Percentiles rank a stretch among this genome's conserved stretches.
Evolutionary conservation across 2,797 vertebrate genomes (phyloP).

Genomic region (Gallirallus australis): DNA sequence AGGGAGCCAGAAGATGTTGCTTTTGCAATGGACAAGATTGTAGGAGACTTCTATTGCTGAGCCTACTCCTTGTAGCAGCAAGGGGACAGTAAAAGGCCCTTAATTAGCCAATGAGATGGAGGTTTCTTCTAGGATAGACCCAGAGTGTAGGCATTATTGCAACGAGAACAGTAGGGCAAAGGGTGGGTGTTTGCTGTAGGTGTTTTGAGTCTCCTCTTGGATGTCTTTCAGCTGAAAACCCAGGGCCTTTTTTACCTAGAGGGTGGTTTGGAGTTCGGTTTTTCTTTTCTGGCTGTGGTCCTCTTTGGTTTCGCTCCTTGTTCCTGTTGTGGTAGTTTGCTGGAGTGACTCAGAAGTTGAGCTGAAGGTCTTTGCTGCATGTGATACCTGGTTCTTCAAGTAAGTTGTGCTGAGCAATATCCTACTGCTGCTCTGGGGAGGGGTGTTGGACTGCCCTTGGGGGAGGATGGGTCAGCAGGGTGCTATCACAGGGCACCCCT

Average conservation of each 20-base stretch:
- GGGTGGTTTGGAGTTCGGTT: not conserved
- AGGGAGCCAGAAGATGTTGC: not conserved
- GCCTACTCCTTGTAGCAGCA: not conserved
- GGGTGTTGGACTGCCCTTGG: not conserved
- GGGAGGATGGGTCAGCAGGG: not conserved
- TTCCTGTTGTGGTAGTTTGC: not conserved
- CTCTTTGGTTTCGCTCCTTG: not conserved
- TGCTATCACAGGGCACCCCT: not conserved
- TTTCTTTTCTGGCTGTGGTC: not conserved
- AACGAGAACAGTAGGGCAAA: not conserved
- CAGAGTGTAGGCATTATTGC: not conserved
- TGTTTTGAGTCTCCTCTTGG: not conserved
- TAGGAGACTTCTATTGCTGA: not conserved
- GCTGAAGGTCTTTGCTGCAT: not conserved
- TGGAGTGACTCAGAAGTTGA: not conserved
- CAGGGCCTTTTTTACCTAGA: not conserved
- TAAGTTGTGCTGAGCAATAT: not conserved
- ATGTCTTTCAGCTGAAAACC: not conserved
- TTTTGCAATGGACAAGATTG: fast-evolving
- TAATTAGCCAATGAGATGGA: not conserved
- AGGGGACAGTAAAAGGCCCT: not conserved
- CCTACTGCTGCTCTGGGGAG: not conserved
- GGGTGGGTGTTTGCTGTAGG: not conserved
- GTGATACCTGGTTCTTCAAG: not conserved
- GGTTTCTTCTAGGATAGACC: not conserved